These are phyloP conservation scores for Meiosimyza decipiens DNA, from an alignment of 2,888 invertebrate species.

Conservation along the genomic window DNA sequence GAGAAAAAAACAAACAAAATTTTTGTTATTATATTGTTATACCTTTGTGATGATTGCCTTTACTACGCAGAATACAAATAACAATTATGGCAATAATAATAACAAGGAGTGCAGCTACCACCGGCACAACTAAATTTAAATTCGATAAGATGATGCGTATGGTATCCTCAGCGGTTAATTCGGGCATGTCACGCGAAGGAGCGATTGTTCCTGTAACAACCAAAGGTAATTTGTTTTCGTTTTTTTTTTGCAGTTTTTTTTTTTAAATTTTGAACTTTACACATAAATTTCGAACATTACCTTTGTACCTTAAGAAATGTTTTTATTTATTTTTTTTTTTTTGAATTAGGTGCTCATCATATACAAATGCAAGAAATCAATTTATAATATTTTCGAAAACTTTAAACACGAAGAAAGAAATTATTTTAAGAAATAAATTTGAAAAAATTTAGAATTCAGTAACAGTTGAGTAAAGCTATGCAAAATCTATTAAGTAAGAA, in stretches of 20 bases:
- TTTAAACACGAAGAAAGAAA: neutral
- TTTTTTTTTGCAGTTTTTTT: constrained; percentile 41
- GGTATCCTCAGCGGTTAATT: constrained; percentile 82
- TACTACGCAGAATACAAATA: constrained; percentile 89
- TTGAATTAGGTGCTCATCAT: constrained; percentile 48
- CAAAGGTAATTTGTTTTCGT: constrained; percentile 52
- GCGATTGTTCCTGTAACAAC: constrained; percentile 94
- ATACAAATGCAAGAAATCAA: constrained; percentile 57
- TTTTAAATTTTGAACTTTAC: constrained; percentile 28
- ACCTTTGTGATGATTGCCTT: constrained; percentile 88
- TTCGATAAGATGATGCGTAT: constrained; percentile 89
- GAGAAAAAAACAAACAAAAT: constrained; percentile 55
- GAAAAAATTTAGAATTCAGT: neutral
- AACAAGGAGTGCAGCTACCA: constrained; percentile 90
- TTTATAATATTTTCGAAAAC: neutral
- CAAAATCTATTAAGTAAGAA: too few species aligned
- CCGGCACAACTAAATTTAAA: constrained; percentile 93
- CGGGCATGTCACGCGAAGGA: constrained; percentile 86
- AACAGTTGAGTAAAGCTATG: too few species aligned
- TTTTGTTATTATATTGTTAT: constrained; percentile 61
- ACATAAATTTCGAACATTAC: constrained; percentile 48
- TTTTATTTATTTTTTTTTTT: constrained; percentile 44
- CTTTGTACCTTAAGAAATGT: constrained; percentile 46
- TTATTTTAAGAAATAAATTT: neutral
- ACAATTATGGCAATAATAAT: constrained; percentile 93